Evolutionary conservation across 1,140 invertebrate species (phyloP), one percentile per base, ranked within the genome.

Genomic region (Parasteatoda tepidariorum): DNA sequence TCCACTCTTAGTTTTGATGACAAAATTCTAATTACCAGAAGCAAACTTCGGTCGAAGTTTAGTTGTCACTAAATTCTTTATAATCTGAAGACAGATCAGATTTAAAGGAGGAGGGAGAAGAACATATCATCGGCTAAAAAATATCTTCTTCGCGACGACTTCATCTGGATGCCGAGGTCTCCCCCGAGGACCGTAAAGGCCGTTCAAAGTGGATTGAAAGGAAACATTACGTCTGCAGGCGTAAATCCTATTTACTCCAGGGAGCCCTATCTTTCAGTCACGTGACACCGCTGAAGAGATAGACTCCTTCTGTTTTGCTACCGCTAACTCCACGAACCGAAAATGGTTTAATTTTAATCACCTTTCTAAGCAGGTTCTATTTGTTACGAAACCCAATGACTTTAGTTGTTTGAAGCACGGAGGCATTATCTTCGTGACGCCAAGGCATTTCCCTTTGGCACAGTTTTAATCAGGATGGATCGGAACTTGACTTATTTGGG

Each of bases 331-430:
- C 68, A 22, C 18, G 68, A 57, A 28, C 48, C 18, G 3, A n/a
- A 55, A 71, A 71, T 71, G 68, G 41, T 48, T 71, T 33, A 26
- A 55, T 57, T 71, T 71, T 71, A 71, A 71, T 71, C 28, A 71
- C 48, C 31, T 71, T 55, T 57, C 15, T 30, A 22, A 26, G 57
- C 38, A 9, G 18, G 13, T 15, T 68, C 6, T 31, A 30, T 57
- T 71, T 55, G 67, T 70, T 70, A 70, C 13, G n/a, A 2, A 48
- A 48, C 38, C n/a, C 9, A 48, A 18, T 48, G 38, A 48, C 18
- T 9, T 48, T 18, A 18, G 38, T 48, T 48, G 38, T 48, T 48
- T 13, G 18, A 48, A 48, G 38, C 38, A 48, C 18, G 18, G 18
- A 48, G n/a, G n/a, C n/a, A n/a, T n/a, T n/a, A n/a, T n/a, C n/a